A percentile compares a stretch with the other conserved stretches of the same genome.
Conservation (phyloP, 2,797 vertebrate genomes). For the Aulostomus chinensis region DNA sequence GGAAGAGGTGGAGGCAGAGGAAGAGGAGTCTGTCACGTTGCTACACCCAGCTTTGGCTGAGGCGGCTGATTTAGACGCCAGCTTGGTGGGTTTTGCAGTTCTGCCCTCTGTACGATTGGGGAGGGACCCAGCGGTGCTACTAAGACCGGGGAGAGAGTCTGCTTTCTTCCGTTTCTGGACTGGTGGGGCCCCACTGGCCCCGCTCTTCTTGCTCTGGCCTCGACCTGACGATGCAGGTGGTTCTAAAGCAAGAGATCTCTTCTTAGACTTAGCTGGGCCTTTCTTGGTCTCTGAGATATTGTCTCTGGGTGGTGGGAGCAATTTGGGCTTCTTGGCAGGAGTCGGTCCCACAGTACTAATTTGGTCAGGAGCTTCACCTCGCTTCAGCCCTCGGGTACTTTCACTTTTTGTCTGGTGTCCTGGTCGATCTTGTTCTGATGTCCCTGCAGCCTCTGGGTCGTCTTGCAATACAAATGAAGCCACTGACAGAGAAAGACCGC, state of each 20-base stretch:
- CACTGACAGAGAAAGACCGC: slow-evolving; percentile 90
- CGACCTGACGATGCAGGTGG: slow-evolving; percentile 88
- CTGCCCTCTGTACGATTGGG: slow-evolving; percentile 92
- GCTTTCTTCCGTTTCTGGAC: slow-evolving; percentile 97
- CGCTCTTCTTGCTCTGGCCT: slow-evolving; percentile 91
- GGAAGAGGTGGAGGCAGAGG: slow-evolving; percentile 96
- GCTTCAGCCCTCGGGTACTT: slow-evolving; percentile 90
- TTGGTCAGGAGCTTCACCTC: slow-evolving; percentile 93
- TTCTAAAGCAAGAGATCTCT: slow-evolving; percentile 87
- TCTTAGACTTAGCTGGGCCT: slow-evolving; percentile 88
- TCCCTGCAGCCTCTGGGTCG: slow-evolving; percentile 89
- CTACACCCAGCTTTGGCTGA: slow-evolving; percentile 99
- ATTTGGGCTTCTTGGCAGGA: slow-evolving; percentile 95
- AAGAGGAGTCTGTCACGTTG: slow-evolving; percentile 97
- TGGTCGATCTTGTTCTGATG: slow-evolving; percentile 90
- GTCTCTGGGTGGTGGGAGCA: slow-evolving; percentile 76
- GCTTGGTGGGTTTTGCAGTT: slow-evolving; percentile 99
- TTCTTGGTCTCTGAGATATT: slow-evolving; percentile 85
- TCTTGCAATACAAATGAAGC: slow-evolving; percentile 90
- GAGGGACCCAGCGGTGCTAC: slow-evolving; percentile 89
- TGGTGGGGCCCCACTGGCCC: slow-evolving; percentile 86
- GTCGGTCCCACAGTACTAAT: slow-evolving; percentile 90
- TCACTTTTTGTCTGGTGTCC: slow-evolving; percentile 92
- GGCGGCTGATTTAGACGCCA: slow-evolving; percentile 99
- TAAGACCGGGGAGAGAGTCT: slow-evolving; percentile 89